Conservation (phyloP, 2,888 invertebrate genomes). For the Drosophila antonietae region DNA sequence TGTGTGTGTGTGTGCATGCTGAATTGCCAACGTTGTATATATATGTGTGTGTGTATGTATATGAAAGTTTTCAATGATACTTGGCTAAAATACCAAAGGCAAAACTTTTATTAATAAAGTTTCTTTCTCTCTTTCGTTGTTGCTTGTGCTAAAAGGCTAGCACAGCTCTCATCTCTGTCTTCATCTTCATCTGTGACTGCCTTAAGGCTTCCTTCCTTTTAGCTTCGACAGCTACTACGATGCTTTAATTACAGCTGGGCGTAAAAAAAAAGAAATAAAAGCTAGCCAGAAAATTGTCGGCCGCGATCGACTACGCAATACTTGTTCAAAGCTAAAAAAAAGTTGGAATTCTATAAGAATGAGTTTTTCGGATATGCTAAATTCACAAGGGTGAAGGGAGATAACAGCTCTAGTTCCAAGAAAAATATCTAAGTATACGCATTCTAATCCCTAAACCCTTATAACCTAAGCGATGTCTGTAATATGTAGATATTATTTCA, state of each 20-base stretch:
- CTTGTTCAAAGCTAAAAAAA: background rate
- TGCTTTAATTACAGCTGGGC: conserved; percentile 70
- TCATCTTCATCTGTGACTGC: conserved; percentile 34
- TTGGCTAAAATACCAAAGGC: conserved; percentile 77
- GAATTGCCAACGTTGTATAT: conserved; percentile 66
- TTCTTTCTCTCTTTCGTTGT: conserved; percentile 71
- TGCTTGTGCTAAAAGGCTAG: conserved; percentile 30
- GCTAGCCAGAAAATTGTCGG: background rate
- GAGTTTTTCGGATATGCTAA: background rate
- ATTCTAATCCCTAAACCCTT: no score
- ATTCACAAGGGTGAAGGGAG: no score
- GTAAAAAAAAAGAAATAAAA: conserved; percentile 6
- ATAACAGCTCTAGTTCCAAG: no score
- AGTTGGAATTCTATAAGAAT: no score
- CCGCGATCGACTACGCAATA: background rate
- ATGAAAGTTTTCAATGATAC: conserved; percentile 80
- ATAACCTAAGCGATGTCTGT: no score
- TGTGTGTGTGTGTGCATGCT: conserved; percentile 19
- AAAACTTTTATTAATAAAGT: conserved; percentile 81
- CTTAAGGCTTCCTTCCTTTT: no score
- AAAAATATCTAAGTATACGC: no score
- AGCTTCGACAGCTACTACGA: conserved; percentile 51
- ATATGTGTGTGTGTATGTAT: conserved; percentile 46
- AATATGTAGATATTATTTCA: no score
- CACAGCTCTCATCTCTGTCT: conserved; percentile 10